Conservation (phyloP, 2,797 vertebrate species). For the Notoglanidium macrostoma region DNA sequence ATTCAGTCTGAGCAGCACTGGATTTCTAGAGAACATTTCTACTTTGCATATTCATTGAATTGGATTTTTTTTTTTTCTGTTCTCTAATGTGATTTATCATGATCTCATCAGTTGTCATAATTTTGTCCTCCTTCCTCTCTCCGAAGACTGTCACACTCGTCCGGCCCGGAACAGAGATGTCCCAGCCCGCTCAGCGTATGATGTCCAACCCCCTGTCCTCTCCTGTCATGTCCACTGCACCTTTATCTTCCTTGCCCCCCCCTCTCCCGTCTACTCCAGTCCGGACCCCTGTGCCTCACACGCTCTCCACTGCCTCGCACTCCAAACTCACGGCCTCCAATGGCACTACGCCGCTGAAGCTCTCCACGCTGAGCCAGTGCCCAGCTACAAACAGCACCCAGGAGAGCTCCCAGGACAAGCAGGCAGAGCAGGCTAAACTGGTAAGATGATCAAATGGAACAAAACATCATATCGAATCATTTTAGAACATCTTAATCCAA, state of each 20-base stretch:
- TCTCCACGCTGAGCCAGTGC: slow-evolving; percentile 75
- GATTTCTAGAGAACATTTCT: background rate
- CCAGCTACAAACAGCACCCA: slow-evolving; percentile 69
- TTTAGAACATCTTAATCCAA: background rate
- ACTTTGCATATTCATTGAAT: background rate
- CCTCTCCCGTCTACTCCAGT: slow-evolving; percentile 72
- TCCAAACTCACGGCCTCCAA: slow-evolving; percentile 83
- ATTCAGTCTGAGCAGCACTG: background rate
- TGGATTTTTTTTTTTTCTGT: background rate
- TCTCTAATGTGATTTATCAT: background rate
- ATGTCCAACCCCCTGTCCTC: slow-evolving; percentile 75
- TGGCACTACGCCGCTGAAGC: slow-evolving; percentile 77
- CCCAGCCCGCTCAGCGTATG: slow-evolving; percentile 80
- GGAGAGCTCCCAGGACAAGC: slow-evolving; percentile 86
- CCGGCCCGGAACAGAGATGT: slow-evolving; percentile 76
- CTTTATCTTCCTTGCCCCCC: slow-evolving; percentile 70
- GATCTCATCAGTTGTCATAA: background rate
- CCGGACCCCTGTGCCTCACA: slow-evolving; percentile 75
- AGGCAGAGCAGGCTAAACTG: slow-evolving; percentile 87
- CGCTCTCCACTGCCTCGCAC: slow-evolving; percentile 74
- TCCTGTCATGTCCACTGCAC: slow-evolving; percentile 72
- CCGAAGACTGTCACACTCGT: slow-evolving; percentile 81
- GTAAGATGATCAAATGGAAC: slow-evolving; percentile 66
- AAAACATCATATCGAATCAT: background rate
- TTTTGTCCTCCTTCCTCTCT: background rate